Base-by-base conservation (phyloP, 2,888 invertebrate species). In the Schrankia costaestrigalis region DNA sequence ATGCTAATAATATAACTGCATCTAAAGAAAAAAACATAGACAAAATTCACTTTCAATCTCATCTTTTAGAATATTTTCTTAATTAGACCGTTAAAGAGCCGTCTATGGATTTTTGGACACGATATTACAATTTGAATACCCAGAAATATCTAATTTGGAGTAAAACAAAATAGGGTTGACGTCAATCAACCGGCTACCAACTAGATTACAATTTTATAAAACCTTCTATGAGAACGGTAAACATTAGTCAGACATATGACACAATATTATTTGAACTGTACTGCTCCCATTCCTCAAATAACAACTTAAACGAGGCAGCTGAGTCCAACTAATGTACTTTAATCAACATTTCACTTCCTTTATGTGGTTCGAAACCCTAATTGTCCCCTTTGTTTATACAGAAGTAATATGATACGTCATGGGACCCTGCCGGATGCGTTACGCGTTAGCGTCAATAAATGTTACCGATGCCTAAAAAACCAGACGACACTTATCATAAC, bases 371-470 rank as follows among this genome's bases (percentile, higher is more conserved):
- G 69, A 71, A 61, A 62, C 72, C 74, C 68, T 78, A 81, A 83
- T 81, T 78, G 78, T 71, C 73, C 81, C 83, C 82, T 79, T 79
- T 81, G 75, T 83, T 84, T 83, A 74, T 80, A 71, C 67, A 65
- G 71, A 69, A 74, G 85, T 71, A 82, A 85, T 66, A 53, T 58
- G 81, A 85, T 81, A 78, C 64, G 79, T 78, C 82, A 82, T 65
- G 58, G 62, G 71, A 65, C 71, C 67, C 63, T 62, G 57, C 75
- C 83, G 84, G 86, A 85, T 81, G 79, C 73, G 66, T 69, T 73
- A 72, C 78, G 79, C 74, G 77, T 85, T 81, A 78, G 63, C 73
- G 83, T 85, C 84, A 84, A 85, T 85, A 85, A 75, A 73, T 66
- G 69, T 68, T 71, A 59, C 72, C 80, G 70, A 67, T 71, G 62